These are phyloP conservation scores for Castor canadensis DNA, from an alignment of 2,113 vertebrate species.

Conservation along the genomic window DNA sequence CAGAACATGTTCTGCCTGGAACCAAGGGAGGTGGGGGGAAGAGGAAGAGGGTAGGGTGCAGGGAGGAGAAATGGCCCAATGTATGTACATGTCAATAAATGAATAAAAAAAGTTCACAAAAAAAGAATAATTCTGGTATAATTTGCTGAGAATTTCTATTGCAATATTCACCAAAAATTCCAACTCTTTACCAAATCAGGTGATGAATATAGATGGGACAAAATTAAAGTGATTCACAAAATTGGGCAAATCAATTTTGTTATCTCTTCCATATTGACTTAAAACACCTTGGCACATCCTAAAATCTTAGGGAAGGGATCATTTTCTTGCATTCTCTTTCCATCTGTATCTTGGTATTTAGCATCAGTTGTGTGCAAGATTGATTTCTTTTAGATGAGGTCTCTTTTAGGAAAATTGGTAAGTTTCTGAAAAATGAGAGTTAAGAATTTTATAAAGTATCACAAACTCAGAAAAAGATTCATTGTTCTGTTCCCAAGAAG, in stretches of 20 bases:
- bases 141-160: background rate
- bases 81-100: no score
- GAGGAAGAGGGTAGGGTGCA: no score
- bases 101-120: no score
- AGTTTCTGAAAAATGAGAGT: background rate
- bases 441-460: background rate
- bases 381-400: background rate
- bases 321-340: background rate
- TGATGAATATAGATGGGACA: background rate
- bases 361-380: background rate
- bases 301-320: background rate
- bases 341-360: background rate
- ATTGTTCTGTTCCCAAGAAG: background rate
- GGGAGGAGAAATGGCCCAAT: no score
- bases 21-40: no score
- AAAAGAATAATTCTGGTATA: background rate
- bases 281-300: background rate
- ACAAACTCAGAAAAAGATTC: background rate
- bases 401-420: background rate
- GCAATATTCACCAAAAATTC: background rate
- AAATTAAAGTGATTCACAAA: background rate
- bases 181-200: background rate
- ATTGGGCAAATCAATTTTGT: background rate
- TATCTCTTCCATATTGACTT: background rate
- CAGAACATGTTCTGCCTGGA: no score